Percentiles rank a stretch among this genome's conserved stretches.
These are phyloP conservation scores for Beris chalybata DNA, from an alignment of 2,888 invertebrate genomes.

Conservation along the genomic window DNA sequence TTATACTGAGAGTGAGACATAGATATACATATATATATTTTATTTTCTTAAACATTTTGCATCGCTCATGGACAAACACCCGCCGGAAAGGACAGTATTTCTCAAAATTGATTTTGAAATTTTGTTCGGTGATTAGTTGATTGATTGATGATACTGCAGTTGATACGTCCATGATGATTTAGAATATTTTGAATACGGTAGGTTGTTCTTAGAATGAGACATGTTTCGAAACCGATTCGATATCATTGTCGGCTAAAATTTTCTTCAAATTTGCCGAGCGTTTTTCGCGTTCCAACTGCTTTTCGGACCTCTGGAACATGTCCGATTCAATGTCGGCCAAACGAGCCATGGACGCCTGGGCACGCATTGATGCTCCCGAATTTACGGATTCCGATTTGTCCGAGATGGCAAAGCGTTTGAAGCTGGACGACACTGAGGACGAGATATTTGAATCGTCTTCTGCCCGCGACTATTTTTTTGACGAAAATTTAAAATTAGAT, in stretches of 20 bases:
- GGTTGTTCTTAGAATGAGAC: neutral
- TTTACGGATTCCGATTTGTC: constrained; percentile 55
- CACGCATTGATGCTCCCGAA: constrained; percentile 66
- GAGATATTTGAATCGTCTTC: constrained; percentile 51
- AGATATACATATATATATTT: constrained; percentile 10
- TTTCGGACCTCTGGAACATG: constrained; percentile 71
- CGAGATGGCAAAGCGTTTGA: constrained; percentile 66
- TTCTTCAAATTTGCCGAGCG: constrained; percentile 71
- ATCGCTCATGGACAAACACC: neutral
- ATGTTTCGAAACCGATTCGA: constrained; percentile 24
- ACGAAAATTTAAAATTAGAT: constrained; percentile 13
- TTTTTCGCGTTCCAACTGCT: constrained; percentile 70
- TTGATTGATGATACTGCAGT: too few species aligned
- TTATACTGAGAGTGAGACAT: constrained; percentile 34
- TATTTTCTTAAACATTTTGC: constrained; percentile 18
- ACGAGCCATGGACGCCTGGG: constrained; percentile 67
- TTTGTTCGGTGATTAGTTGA: too few species aligned
- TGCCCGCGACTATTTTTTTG: constrained; percentile 54
- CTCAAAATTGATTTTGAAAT: too few species aligned
- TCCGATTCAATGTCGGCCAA: constrained; percentile 74
- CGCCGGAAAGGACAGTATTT: neutral
- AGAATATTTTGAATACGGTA: neutral
- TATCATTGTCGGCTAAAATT: constrained; percentile 66
- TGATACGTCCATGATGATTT: too few species aligned
- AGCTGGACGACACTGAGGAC: constrained; percentile 56